Conservation (phyloP, 1,140 invertebrate species). For the Muscidifurax raptorellus region DNA sequence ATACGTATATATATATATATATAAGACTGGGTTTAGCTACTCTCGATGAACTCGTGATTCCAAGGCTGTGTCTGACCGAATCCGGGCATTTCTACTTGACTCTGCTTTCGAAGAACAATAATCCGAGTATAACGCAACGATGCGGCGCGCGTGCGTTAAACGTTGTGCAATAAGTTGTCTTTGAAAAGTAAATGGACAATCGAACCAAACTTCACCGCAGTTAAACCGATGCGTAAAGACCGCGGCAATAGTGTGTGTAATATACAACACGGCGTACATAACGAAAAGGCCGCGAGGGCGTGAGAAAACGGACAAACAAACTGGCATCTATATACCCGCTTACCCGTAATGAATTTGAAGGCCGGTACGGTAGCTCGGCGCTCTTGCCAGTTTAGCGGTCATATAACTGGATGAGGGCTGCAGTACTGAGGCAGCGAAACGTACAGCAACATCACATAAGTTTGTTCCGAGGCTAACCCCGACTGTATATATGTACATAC, state of each 20-base stretch:
- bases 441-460: not conserved
- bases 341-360: constrained; percentile 18
- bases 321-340: not conserved
- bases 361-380: not conserved
- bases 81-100: too few species aligned
- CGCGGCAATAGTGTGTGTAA: not conserved
- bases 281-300: not conserved
- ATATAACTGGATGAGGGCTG: constrained; percentile 13
- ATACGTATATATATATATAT: too few species aligned
- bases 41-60: not conserved
- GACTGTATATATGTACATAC: not conserved
- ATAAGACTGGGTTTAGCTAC: too few species aligned
- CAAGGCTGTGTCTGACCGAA: too few species aligned
- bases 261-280: not conserved
- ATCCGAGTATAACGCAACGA: too few species aligned
- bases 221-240: not conserved
- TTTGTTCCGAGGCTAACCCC: not conserved
- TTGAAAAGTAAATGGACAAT: too few species aligned
- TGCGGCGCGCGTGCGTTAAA: too few species aligned
- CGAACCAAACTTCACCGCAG: too few species aligned
- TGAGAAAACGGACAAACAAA: constrained; percentile 1
- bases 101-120: too few species aligned
- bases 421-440: not conserved
- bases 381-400: not conserved
- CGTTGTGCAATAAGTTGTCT: too few species aligned